Evolutionary conservation across 53 echinoderm and acorn worm genomes (phyloP), one percentile per base, ranked within the genome.

Genomic region (Temnopleurus reevesii): DNA sequence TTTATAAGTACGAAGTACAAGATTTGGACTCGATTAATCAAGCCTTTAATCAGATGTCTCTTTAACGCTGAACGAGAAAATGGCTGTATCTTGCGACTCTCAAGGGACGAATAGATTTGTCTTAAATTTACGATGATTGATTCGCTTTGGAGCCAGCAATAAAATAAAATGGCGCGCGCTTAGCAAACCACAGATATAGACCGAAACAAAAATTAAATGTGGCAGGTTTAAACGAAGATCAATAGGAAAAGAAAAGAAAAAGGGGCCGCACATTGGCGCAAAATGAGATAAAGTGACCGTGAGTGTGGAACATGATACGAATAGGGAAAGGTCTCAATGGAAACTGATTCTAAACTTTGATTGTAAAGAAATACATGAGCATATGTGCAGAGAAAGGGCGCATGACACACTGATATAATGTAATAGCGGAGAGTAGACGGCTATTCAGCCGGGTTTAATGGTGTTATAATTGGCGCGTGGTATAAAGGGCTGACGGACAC

Each of bases 381-480:
- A 58, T 26, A 49, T 49, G 38, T 71, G 71, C 21, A 71, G n/a
- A 13, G 63, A 8, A 10, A 33, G 63, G 18, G 30, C 21, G 71
- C n/a, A 15, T 71, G 71, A 41, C 43, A 71, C 21, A 71, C n/a
- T 41, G 21, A 6, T 30, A 31, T 71, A 41, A 71, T 71, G 71
- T 71, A 23, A 43, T 71, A 23, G 71, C 23, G 21, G 71, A 17
- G 30, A 13, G 41, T 33, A 33, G 9, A 1, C 7, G 81, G 81
- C 81, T 56, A 83, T 83, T 83, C 83, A 83, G 83, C 83, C 53
- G 19, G 83, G 54, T 53, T 81, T 55, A 83, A 83, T 83, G 83
- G 83, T 55, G 83, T 55, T 83, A 83, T 83, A 83, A 83, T 83
- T 83, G 83, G 83, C 54, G 83, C 83, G 54, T 27, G 83, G 83